A percentile compares a stretch with the other conserved stretches of the same genome.
phyloP scores from a whole-genome alignment of 1,140 invertebrate species.

The Idris sp. region DNA sequence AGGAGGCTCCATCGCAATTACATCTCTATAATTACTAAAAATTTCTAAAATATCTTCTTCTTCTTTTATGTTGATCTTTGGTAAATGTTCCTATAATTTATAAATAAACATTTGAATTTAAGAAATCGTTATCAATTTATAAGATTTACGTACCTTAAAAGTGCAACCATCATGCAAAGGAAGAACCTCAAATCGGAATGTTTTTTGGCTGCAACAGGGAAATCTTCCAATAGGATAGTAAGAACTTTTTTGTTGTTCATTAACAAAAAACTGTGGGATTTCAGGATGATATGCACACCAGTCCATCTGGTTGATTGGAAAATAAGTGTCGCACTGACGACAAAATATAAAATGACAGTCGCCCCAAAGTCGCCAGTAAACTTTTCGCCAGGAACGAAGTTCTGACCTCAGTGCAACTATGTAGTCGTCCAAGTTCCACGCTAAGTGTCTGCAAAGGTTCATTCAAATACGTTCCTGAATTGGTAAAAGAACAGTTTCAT shows the following conservation, averaged over 20 bases:
- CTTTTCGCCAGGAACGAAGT: constrained; percentile 90
- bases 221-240: constrained; percentile 85
- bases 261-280: constrained; percentile 85
- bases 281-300: constrained; percentile 90
- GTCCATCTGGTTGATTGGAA: constrained; percentile 86
- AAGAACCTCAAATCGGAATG: constrained; percentile 87
- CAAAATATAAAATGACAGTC: constrained; percentile 90
- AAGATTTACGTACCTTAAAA: constrained; percentile 58
- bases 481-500: constrained; percentile 26
- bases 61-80: constrained; percentile 78
- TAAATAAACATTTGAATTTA: constrained; percentile 63
- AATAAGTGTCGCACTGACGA: constrained; percentile 85
- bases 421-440: constrained; percentile 91
- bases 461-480: constrained; percentile 41
- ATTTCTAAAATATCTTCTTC: constrained; percentile 81
- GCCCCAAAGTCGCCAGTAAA: constrained; percentile 96
- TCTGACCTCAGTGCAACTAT: constrained; percentile 86
- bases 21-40: constrained; percentile 79
- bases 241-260: constrained; percentile 81
- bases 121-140: background rate
- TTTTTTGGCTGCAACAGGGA: constrained; percentile 90
- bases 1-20: constrained; percentile 81
- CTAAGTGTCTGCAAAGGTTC: constrained; percentile 81
- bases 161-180: constrained; percentile 75
- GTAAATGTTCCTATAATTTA: constrained; percentile 83